Percentiles rank a stretch among this genome's conserved stretches.
Evolutionary conservation across 1,140 invertebrate species (phyloP).

Genomic region (Cydia amplana): DNA sequence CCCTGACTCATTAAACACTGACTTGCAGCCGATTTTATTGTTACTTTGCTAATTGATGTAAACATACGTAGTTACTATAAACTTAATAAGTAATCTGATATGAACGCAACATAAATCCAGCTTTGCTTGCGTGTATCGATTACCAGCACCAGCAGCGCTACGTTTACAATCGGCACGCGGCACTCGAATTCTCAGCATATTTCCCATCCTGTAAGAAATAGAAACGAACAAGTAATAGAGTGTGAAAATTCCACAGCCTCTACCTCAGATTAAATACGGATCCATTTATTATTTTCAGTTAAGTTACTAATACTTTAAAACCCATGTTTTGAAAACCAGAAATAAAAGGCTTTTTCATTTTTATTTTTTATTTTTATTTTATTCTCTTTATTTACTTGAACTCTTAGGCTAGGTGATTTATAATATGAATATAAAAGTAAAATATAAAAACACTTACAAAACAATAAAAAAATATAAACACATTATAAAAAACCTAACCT

Average conservation of each 20-base stretch:
- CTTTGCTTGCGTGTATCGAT: slow-evolving; percentile 16
- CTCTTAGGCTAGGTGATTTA: too few species aligned
- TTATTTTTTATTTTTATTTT: too few species aligned
- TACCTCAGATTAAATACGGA: slow-evolving; percentile 35
- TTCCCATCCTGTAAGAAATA: slow-evolving; percentile 29
- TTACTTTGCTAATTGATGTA: not conserved
- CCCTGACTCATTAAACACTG: too few species aligned
- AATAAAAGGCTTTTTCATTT: too few species aligned
- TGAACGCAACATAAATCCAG: not conserved
- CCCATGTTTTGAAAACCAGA: too few species aligned
- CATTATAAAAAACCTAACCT: too few species aligned
- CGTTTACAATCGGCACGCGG: slow-evolving; percentile 16
- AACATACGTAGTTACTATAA: not conserved
- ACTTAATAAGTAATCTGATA: slow-evolving; percentile 1
- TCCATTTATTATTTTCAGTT: slow-evolving; percentile 40
- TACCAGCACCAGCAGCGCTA: not conserved
- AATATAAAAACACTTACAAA: too few species aligned
- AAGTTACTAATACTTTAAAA: too few species aligned
- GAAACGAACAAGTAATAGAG: slow-evolving; percentile 33
- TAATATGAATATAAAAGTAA: too few species aligned
- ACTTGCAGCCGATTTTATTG: not conserved
- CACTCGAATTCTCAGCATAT: slow-evolving; percentile 21
- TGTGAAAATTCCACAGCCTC: slow-evolving; percentile 38
- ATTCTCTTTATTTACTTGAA: too few species aligned
- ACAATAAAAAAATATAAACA: too few species aligned